These are phyloP conservation scores for Enteromius treurensis DNA, from an alignment of 2,797 vertebrate species.

Conservation along the genomic window DNA sequence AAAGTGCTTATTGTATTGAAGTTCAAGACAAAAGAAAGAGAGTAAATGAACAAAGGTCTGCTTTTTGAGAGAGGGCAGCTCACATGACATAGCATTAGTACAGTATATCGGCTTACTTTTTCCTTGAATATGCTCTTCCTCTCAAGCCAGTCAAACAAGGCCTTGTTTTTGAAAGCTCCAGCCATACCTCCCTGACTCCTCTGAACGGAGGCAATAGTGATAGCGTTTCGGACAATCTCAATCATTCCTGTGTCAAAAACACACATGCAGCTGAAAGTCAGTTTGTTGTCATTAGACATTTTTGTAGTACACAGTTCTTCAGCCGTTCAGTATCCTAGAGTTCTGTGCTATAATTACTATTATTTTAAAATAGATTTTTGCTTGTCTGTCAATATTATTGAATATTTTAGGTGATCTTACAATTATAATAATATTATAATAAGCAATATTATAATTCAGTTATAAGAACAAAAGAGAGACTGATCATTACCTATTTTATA, in stretches of 20 bases:
- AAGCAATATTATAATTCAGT: neutral
- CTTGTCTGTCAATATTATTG: neutral
- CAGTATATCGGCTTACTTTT: conserved; percentile 66
- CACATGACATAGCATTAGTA: neutral
- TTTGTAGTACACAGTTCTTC: neutral
- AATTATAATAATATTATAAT: neutral
- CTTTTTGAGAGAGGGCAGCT: neutral
- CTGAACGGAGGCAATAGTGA: conserved; percentile 78
- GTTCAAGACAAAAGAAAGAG: neutral
- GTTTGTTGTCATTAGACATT: neutral
- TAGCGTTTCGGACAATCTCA: conserved; percentile 78
- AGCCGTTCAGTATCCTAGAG: neutral
- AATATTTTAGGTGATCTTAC: neutral
- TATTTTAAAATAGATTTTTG: neutral
- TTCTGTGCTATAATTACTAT: neutral
- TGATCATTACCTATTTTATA: conserved; percentile 74
- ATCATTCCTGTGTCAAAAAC: conserved; percentile 76
- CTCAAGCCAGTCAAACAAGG: conserved; percentile 80
- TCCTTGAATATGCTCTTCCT: conserved; percentile 76
- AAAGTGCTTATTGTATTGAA: conserved; percentile 68
- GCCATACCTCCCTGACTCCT: conserved; percentile 70
- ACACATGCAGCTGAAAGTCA: neutral
- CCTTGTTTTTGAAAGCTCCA: conserved; percentile 76
- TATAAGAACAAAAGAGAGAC: neutral
- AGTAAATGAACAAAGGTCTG: neutral